Evolutionary conservation across 1,140 invertebrate genomes (phyloP).

Genomic region (Drosophila tropicalis): DNA sequence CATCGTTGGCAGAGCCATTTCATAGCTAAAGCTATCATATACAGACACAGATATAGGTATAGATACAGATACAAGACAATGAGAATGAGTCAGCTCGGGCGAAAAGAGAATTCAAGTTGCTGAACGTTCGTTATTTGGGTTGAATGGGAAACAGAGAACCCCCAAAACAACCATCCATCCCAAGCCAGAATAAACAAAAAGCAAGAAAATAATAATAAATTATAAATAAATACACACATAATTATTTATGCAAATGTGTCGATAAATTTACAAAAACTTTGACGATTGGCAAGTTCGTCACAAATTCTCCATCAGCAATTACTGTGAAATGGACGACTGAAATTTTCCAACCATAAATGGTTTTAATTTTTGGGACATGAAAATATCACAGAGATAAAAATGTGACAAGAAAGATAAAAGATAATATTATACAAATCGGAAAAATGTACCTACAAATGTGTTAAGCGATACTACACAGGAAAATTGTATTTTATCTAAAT

Average conservation of each 20-base stretch:
- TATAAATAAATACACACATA: conserved; percentile 65
- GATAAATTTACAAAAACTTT: conserved; percentile 16
- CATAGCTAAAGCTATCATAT: conserved; percentile 5
- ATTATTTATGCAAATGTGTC: conserved; percentile 68
- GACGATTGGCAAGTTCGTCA: conserved; percentile 7
- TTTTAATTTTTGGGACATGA: background rate
- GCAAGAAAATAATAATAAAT: conserved; percentile 37
- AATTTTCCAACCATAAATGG: conserved; percentile 34
- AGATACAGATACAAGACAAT: conserved; percentile 37
- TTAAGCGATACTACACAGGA: too few species aligned
- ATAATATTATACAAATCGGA: too few species aligned
- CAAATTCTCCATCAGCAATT: conserved; percentile 35
- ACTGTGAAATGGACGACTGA: conserved; percentile 57
- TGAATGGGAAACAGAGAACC: conserved; percentile 54
- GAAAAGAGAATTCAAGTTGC: conserved; percentile 17
- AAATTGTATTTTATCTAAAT: too few species aligned
- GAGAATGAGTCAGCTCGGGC: conserved; percentile 49
- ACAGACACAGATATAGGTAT: conserved; percentile 28
- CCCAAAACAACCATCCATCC: background rate
- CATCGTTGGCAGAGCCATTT: background rate
- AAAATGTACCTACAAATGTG: too few species aligned
- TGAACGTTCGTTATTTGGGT: conserved; percentile 48
- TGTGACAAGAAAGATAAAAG: background rate
- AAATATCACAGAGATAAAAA: too few species aligned
- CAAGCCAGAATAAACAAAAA: conserved; percentile 46